Evolutionary conservation across 2,113 vertebrate species (phyloP).

Genomic region (Regulus satrapa): DNA sequence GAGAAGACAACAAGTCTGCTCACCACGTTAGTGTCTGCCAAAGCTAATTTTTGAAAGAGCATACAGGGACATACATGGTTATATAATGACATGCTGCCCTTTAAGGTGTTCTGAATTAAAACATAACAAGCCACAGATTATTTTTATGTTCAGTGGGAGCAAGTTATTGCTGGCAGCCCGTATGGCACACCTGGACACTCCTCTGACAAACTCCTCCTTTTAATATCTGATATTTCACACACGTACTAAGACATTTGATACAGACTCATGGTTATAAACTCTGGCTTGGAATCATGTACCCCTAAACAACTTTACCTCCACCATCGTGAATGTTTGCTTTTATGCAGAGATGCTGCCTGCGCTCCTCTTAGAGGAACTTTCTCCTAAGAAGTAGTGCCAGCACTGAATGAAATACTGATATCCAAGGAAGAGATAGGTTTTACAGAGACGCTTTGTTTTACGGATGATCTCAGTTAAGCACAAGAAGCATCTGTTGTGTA

Average conservation of each 20-base stretch:
- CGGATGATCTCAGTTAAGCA: not conserved
- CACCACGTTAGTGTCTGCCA: not conserved
- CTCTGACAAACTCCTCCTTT: not conserved
- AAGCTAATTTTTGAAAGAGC: not conserved
- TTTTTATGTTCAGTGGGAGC: not conserved
- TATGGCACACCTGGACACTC: not conserved
- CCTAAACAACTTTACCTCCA: not conserved
- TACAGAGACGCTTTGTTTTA: not conserved
- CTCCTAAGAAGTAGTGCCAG: not conserved
- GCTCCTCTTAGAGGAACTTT: not conserved
- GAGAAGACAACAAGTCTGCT: not conserved
- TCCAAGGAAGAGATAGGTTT: not conserved
- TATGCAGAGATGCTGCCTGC: not conserved
- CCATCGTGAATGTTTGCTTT: not conserved
- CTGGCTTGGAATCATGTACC: not conserved
- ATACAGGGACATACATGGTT: not conserved
- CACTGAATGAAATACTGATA: not conserved
- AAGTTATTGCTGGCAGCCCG: not conserved
- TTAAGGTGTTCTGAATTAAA: conserved; percentile 13
- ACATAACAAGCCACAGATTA: not conserved
- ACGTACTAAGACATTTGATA: not conserved
- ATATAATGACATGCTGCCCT: not conserved
- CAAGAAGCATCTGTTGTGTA: not conserved
- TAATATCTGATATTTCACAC: not conserved
- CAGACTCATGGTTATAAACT: not conserved